Evolutionary conservation across 1,140 invertebrate genomes (phyloP), one percentile per base, ranked within the genome.

Genomic region (Bombus turneri): DNA sequence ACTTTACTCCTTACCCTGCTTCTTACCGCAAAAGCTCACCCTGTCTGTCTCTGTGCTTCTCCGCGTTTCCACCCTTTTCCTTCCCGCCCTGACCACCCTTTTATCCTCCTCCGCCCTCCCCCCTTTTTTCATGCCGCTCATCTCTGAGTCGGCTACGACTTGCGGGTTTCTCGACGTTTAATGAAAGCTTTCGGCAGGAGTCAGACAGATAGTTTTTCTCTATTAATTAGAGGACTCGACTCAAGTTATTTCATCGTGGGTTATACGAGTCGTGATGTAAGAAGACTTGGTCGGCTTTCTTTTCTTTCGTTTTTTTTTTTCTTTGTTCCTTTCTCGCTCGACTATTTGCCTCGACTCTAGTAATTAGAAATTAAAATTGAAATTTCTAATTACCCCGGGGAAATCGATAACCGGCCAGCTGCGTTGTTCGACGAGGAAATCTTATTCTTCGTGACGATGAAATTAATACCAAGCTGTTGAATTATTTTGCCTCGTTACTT

Each of bases 181-280:
- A 89, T 89, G 88, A 89, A 88, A 89, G 87, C 84, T 72, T 81
- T 85, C 59, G 71, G 71, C 62, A 25, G 39, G 3, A 59, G 59
- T 68, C 41, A 18, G 69, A 69, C 71, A 37, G 69, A 81, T 81
- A 81, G 78, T 75, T 85, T 75, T 81, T 64, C 79, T 75, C 59
- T 85, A 85, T 85, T 85, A 85, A 85, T 85, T 85, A 85, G 83
- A 85, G 57, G 53, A 37, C 39, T 72, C 39, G 76, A 64, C n/a
- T 28, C 39, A 28, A 79, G 76, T 85, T 73, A 62, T 43, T 72
- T 43, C 83, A n/a, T 73, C 22, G 68, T 4, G 10, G 53, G 34
- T 62, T 73, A 64, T 71, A 73, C 12, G 43, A 41, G 59, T 57
- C 39, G 76, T 15, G n/a, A 43, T 68, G 66, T 15, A 59, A 77